These are phyloP conservation scores for Lycopodina hypogea DNA, from an alignment of 37 sponge, comb jelly and placozoan species.

Conservation along the genomic window DNA sequence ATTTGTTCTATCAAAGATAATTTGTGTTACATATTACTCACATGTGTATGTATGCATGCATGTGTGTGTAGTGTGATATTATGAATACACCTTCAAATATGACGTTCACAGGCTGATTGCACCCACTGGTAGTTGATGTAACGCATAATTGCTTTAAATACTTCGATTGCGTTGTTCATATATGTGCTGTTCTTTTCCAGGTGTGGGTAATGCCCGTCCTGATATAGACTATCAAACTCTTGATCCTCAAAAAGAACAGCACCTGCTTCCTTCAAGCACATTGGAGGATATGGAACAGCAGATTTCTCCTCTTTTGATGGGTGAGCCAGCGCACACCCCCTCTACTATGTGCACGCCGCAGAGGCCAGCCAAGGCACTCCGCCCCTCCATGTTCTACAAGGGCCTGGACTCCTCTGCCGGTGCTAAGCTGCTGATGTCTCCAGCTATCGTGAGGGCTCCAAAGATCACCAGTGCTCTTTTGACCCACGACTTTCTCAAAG, in stretches of 20 bases:
- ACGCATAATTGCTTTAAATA: no score
- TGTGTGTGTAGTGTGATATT: no score
- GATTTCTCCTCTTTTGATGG: neutral
- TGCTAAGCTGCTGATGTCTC: conserved; percentile 33
- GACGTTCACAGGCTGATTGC: no score
- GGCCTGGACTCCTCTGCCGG: conserved; percentile 56
- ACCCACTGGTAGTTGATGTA: no score
- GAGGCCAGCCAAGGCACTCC: neutral
- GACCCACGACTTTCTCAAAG: neutral
- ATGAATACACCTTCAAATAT: no score
- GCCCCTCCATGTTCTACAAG: conserved; percentile 14
- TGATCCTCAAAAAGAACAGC: neutral
- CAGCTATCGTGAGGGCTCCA: conserved; percentile 21
- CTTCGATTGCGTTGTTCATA: no score
- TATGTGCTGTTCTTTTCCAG: neutral
- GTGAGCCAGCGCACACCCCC: neutral
- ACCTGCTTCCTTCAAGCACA: neutral
- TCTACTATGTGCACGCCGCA: neutral
- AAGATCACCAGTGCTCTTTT: neutral
- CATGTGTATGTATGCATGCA: no score
- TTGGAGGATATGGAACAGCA: neutral
- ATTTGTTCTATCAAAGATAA: no score
- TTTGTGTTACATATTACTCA: no score
- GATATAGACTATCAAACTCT: neutral
- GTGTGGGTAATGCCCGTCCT: conserved; percentile 8